A percentile compares a stretch with the other conserved stretches of the same genome.
These are phyloP conservation scores for Crematogaster levior DNA, from an alignment of 2,888 invertebrate genomes.

Conservation along the genomic window DNA sequence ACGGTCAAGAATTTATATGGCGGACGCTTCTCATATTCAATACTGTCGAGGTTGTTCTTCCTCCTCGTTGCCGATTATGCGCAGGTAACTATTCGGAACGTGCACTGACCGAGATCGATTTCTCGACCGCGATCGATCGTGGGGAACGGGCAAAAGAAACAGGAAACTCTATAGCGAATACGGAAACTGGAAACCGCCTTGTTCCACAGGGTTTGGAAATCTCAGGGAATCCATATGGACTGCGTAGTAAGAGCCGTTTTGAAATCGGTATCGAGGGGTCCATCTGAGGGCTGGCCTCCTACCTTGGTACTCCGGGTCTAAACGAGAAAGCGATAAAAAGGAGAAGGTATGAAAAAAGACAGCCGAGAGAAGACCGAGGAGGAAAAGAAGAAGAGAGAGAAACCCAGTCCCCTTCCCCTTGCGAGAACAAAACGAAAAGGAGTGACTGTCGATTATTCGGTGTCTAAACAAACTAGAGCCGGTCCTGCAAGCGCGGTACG, in stretches of 20 bases:
- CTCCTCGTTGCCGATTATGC: slow-evolving; percentile 3
- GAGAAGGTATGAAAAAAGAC: slow-evolving; percentile 47
- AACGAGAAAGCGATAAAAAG: slow-evolving; percentile 45
- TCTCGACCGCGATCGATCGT: slow-evolving; percentile 47
- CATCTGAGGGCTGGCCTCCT: slow-evolving; percentile 59
- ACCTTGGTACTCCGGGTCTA: neutral
- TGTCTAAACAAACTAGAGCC: slow-evolving; percentile 85
- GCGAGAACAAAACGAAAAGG: slow-evolving; percentile 67
- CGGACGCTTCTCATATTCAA: slow-evolving; percentile 9
- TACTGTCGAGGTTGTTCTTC: neutral
- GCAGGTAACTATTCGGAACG: slow-evolving; percentile 44
- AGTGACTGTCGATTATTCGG: slow-evolving; percentile 84
- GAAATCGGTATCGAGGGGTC: slow-evolving; percentile 68
- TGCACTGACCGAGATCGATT: slow-evolving; percentile 61
- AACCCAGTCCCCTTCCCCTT: too few relatives aligned
- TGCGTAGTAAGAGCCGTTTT: slow-evolving; percentile 55
- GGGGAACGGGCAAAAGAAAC: slow-evolving; percentile 36
- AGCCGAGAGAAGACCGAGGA: neutral
- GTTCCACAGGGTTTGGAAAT: slow-evolving; percentile 67
- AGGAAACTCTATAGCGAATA: slow-evolving; percentile 67
- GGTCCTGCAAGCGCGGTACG: slow-evolving; percentile 55
- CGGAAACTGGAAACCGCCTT: slow-evolving; percentile 76
- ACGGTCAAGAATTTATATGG: slow-evolving; percentile 16
- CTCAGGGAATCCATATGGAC: slow-evolving; percentile 71
- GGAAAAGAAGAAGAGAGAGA: neutral